Conservation (phyloP, 1,140 invertebrate species). For the Eriocheir sinensis region DNA sequence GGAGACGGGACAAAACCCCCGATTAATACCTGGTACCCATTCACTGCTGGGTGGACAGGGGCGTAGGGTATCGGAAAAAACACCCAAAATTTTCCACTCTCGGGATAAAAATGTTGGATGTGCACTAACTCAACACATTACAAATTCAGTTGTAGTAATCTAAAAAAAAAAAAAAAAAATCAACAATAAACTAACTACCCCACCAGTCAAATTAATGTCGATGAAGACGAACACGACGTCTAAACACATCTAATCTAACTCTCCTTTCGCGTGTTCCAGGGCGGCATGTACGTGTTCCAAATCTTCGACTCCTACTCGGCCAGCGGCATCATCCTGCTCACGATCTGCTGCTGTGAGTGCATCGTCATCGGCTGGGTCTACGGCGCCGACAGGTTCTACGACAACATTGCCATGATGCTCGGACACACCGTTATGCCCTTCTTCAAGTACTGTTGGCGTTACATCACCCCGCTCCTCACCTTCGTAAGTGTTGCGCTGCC, state of each 20-base stretch:
- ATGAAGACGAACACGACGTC: no score
- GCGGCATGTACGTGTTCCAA: slow-evolving; percentile 86
- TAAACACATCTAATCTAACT: not conserved
- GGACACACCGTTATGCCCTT: slow-evolving; percentile 82
- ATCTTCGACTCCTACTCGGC: slow-evolving; percentile 86
- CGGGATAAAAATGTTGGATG: no score
- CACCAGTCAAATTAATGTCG: not conserved
- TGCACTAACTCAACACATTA: no score
- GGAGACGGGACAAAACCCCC: no score
- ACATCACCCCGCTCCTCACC: slow-evolving; percentile 83
- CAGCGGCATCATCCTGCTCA: slow-evolving; percentile 83
- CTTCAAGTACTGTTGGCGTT: slow-evolving; percentile 83
- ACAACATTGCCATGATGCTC: slow-evolving; percentile 83
- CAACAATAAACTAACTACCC: not conserved
- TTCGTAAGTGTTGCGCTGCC: slow-evolving; percentile 82
- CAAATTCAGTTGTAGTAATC: no score
- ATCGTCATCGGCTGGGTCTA: slow-evolving; percentile 84
- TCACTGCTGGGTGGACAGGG: no score
- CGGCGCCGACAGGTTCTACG: slow-evolving; percentile 82
- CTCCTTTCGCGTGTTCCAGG: slow-evolving; percentile 81
- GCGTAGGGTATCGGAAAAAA: no score
- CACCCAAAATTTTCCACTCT: no score
- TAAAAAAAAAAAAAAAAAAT: no score
- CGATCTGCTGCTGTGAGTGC: slow-evolving; percentile 83
- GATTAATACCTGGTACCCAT: no score